Conservation (phyloP, 2,888 invertebrate genomes). For the Drosophila emarginata region DNA sequence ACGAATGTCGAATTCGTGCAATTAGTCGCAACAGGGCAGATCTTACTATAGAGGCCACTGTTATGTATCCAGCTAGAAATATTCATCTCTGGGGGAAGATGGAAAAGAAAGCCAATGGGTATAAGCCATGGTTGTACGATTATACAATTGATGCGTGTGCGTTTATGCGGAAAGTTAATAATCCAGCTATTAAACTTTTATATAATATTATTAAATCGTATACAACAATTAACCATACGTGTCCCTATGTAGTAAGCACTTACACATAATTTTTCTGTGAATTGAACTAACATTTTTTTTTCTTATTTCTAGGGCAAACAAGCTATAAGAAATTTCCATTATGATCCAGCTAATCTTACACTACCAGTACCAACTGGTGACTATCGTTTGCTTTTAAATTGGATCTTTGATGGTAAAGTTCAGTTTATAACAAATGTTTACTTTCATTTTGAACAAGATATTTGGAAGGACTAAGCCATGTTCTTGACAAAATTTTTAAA, state of each 20-base stretch:
- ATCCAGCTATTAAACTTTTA: not conserved
- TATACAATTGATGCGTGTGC: constrained; percentile 8
- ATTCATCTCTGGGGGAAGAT: not conserved
- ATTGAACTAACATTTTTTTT: not conserved
- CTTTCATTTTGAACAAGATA: constrained; percentile 24
- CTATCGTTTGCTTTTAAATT: constrained; percentile 21
- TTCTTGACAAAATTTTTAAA: no score
- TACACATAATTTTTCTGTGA: not conserved
- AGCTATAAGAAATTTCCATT: constrained; percentile 20
- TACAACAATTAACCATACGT: constrained; percentile 26
- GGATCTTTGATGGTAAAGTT: constrained; percentile 19
- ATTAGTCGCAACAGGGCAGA: constrained; percentile 20
- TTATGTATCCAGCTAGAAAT: constrained; percentile 6
- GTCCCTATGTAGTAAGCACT: constrained; percentile 30
- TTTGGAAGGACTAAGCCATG: not conserved
- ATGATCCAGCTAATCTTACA: constrained; percentile 1
- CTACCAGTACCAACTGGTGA: constrained; percentile 37
- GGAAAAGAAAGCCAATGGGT: constrained; percentile 18
- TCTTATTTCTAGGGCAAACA: constrained; percentile 12
- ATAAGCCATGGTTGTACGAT: constrained; percentile 15
- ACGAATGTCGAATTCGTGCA: constrained; percentile 25
- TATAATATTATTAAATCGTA: constrained; percentile 6
- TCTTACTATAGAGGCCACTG: constrained; percentile 3
- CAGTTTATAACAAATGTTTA: constrained; percentile 16
- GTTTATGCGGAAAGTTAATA: not conserved